Base-by-base conservation (phyloP, 2,888 invertebrate species). In the Coleophora deauratella region DNA sequence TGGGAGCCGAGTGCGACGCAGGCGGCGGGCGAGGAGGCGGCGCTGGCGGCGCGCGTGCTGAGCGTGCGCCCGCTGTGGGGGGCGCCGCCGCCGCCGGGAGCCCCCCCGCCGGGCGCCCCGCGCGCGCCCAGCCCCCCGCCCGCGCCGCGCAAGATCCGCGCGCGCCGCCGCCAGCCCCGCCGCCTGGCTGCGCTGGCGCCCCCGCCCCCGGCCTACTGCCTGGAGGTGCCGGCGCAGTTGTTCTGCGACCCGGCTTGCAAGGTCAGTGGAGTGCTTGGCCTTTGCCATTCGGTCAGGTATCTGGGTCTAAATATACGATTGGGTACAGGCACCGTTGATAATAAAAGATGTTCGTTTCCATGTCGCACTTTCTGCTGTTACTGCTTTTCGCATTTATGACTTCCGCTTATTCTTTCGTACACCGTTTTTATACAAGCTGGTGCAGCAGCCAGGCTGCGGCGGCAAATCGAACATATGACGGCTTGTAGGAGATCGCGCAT, bases 231-330 rank as follows among this genome's bases (percentile, higher is more conserved):
- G 10, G 72, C 74, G 27, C 76, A 76, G 49, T 64, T 82, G 39
- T 66, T 77, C 48, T 82, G 78, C 54, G 79, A 82, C 51, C 78
- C 82, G n/a, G 59, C 69, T 49, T 72, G 74, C 61, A 82, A 85
- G 72, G 82, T 82, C 30, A 53, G 57, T 14, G 8, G 14, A 6
- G 21, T 21, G 21, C 3, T 21, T 21, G 3, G 21, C 21, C 3
- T 6, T 21, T 6, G 6, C 6, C 21, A 6, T 21, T n/a, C n/a
- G n/a, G n/a, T n/a, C n/a, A n/a, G n/a, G n/a, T n/a, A n/a, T n/a
- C n/a, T n/a, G n/a, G n/a, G n/a, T n/a, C n/a, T n/a, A n/a, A n/a
- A n/a, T n/a, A n/a, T n/a, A n/a, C n/a, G n/a, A n/a, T n/a, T n/a
- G n/a, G n/a, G n/a, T n/a, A n/a, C n/a, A n/a, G n/a, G n/a, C n/a